phyloP scores from a whole-genome alignment of 2,797 vertebrate genomes.

The Oreochromis grahami region DNA sequence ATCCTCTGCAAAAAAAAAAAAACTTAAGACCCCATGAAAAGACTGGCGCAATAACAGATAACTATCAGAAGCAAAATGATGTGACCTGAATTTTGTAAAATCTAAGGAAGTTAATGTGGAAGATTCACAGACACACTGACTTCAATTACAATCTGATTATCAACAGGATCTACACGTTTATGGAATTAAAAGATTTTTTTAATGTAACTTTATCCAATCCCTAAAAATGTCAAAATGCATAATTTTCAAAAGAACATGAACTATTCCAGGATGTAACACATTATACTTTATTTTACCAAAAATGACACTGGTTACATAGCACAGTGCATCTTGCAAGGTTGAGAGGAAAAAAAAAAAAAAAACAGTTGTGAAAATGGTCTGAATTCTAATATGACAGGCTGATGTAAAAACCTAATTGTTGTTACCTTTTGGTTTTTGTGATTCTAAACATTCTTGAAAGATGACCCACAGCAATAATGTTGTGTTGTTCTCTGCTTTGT shows the following conservation, averaged over 20 bases:
- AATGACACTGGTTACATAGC: constrained; percentile 61
- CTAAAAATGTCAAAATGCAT: neutral
- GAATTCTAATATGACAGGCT: constrained; percentile 7
- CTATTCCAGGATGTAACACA: constrained; percentile 48
- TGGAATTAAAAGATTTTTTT: neutral
- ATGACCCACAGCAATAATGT: constrained; percentile 23
- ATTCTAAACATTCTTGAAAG: constrained; percentile 23
- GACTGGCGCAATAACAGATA: neutral
- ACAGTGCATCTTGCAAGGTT: neutral
- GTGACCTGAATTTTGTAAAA: neutral
- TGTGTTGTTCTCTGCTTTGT: constrained; percentile 52
- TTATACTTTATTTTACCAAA: constrained; percentile 43
- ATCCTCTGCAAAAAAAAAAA: neutral
- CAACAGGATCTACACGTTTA: neutral
- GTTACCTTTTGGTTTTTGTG: constrained; percentile 11
- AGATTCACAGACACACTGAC: neutral
- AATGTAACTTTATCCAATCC: neutral
- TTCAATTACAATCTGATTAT: neutral
- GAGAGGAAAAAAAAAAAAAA: neutral
- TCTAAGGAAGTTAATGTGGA: neutral
- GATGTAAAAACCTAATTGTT: constrained; percentile 23
- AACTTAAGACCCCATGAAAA: neutral
- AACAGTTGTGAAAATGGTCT: constrained; percentile 25
- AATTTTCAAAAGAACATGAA: neutral
- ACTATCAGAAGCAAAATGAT: neutral